Base-by-base conservation (phyloP, 2,888 invertebrate species). In the Dasysyrphus tricinctus region DNA sequence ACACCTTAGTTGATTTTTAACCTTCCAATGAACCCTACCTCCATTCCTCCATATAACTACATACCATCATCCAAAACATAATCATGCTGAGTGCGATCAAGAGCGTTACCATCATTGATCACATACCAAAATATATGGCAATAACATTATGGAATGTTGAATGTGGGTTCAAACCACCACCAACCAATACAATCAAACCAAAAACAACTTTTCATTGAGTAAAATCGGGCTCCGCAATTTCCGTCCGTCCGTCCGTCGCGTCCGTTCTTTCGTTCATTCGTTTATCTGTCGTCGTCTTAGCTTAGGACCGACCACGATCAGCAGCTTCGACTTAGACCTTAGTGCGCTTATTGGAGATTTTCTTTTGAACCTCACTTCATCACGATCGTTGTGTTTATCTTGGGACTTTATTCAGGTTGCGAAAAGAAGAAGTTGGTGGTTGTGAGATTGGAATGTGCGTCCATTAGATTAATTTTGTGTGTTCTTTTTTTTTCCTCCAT, bases 1-100 rank as follows among this genome's bases (percentile, higher is more conserved):
- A 75, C 86, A 82, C 86, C 82, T 82, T 79, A 86, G 86, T 86
- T 86, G 82, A 86, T 86, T 78, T 86, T 75, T 86, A 86, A 86
- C 86, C 86, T 86, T 86, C 72, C 86, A 86, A 72, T 86, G 86
- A 86, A 86, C 86, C 86, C 82, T 82, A 82, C 75, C 78, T 82
- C 51, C 32, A 67, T 34, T 19, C 34, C 19, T 34, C 59, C 16
- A 59, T 74, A 69, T 63, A 69, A 47, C 65, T 37, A n/a, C n/a
- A n/a, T n/a, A 59, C 19, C 56, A 72, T 61, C 65, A 75, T 75
- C 49, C 37, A 19, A 65, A 65, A 24, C 65, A 65, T 72, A 24
- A 82, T 82, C 44, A 32, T 61, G 32, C 37, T 59, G 65, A 73
- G 24, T 59, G 42, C 73, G 78, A 86, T 81, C 70, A 81, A 65